Conservation (phyloP, 2,113 vertebrate species). For the Hiodon tergisus region DNA sequence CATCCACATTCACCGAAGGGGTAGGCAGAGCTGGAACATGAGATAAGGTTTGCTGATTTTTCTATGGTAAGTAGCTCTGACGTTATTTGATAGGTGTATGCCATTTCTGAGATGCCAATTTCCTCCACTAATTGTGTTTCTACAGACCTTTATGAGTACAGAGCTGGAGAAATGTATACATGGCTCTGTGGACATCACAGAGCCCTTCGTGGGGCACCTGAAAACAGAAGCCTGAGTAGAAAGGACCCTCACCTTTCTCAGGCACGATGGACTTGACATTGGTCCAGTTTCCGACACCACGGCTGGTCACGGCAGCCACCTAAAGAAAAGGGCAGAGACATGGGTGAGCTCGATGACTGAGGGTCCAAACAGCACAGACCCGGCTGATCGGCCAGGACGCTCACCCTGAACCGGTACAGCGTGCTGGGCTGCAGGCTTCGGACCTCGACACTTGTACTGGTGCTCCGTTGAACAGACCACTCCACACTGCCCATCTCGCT, state of each 20-base stretch:
- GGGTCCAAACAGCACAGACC: background rate
- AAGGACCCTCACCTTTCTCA: conserved; percentile 70
- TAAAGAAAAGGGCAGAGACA: conserved; percentile 41
- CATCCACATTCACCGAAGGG: conserved; percentile 72
- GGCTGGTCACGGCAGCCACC: conserved; percentile 91
- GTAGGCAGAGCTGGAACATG: conserved; percentile 70
- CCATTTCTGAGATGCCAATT: too few relatives aligned
- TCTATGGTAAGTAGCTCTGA: too few relatives aligned
- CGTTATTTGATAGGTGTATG: too few relatives aligned
- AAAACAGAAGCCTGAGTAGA: background rate
- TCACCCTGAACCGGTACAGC: conserved; percentile 79
- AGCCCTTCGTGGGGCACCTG: too few relatives aligned
- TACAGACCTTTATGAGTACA: too few relatives aligned
- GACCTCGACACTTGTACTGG: conserved; percentile 62
- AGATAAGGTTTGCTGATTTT: background rate
- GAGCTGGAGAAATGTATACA: too few relatives aligned
- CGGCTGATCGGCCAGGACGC: conserved; percentile 27
- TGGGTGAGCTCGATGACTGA: too few relatives aligned
- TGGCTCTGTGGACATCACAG: too few relatives aligned
- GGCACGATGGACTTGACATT: conserved; percentile 84
- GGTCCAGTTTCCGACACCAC: conserved; percentile 89
- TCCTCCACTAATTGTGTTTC: too few relatives aligned
- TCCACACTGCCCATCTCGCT: conserved; percentile 64
- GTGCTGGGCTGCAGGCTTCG: conserved; percentile 63
- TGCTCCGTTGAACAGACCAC: conserved; percentile 76